Conservation (phyloP, 2,888 invertebrate species). For the Theristus sp. region DNA sequence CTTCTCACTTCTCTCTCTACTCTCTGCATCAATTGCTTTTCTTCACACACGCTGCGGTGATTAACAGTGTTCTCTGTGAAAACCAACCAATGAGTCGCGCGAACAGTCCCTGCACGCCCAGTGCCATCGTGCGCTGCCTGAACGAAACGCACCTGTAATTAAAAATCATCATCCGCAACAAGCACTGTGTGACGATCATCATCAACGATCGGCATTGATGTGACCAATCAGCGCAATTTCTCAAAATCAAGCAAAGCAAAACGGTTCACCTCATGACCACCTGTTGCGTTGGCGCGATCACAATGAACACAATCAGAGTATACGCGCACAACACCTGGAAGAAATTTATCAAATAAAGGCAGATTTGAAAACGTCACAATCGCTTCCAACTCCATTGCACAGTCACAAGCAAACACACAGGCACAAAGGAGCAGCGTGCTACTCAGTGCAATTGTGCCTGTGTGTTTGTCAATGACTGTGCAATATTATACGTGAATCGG, state of each 20-base stretch:
- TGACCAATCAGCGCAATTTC: no score
- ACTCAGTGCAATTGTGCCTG: not conserved
- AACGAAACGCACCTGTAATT: not conserved
- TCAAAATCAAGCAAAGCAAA: not conserved
- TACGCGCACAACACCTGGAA: not conserved
- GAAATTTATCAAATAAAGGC: no score
- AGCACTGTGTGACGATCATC: no score
- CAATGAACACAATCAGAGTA: not conserved
- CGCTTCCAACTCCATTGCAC: not conserved
- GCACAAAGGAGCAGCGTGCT: no score
- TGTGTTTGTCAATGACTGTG: not conserved
- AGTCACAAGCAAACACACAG: not conserved
- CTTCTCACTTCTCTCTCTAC: no score
- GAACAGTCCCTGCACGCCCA: not conserved
- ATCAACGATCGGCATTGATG: no score
- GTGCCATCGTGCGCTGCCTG: not conserved
- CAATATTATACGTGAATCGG: no score
- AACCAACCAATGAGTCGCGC: not conserved
- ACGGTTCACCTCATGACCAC: not conserved
- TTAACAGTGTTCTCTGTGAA: no score
- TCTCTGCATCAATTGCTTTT: no score
- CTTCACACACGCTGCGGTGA: no score
- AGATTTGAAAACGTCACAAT: not conserved
- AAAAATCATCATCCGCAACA: not conserved
- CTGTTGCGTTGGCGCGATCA: not conserved